Conservation (phyloP, 1,140 invertebrate genomes). For the Calosoma granatense region DNA sequence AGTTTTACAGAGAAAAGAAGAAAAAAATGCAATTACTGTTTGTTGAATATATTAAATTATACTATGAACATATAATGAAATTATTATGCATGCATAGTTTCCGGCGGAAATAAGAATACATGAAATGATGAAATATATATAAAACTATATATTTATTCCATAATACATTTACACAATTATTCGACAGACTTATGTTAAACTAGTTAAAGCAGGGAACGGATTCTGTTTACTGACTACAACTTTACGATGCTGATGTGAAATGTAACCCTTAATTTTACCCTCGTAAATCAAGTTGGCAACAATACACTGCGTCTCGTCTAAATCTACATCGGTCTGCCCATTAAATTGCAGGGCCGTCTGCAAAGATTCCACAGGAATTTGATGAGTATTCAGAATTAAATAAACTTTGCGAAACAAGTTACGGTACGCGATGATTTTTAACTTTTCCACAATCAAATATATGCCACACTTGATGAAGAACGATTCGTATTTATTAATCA, state of each 20-base stretch:
- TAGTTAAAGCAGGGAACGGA: slow-evolving; percentile 74
- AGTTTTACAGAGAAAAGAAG: no score
- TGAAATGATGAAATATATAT: not conserved
- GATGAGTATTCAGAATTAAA: slow-evolving; percentile 75
- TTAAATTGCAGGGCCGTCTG: slow-evolving; percentile 69
- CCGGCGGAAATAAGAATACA: not conserved
- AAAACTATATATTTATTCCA: slow-evolving; percentile 3
- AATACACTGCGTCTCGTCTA: slow-evolving; percentile 93
- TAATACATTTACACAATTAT: slow-evolving; percentile 12
- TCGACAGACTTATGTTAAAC: slow-evolving; percentile 33
- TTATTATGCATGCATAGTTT: no score
- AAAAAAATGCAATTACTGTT: no score
- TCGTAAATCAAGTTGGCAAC: slow-evolving; percentile 94
- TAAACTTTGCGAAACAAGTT: slow-evolving; percentile 97
- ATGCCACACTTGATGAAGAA: slow-evolving; percentile 95
- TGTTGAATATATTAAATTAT: no score
- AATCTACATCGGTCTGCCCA: slow-evolving; percentile 74
- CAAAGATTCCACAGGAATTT: slow-evolving; percentile 79
- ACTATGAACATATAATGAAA: no score
- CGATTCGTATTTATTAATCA: slow-evolving; percentile 75
- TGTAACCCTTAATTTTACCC: slow-evolving; percentile 93
- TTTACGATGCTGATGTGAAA: slow-evolving; percentile 94
- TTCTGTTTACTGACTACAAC: slow-evolving; percentile 95
- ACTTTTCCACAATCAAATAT: slow-evolving; percentile 92
- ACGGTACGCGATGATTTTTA: slow-evolving; percentile 89